These are phyloP conservation scores for Australoheros scitulus DNA, from an alignment of 2,113 vertebrate species.

Conservation along the genomic window DNA sequence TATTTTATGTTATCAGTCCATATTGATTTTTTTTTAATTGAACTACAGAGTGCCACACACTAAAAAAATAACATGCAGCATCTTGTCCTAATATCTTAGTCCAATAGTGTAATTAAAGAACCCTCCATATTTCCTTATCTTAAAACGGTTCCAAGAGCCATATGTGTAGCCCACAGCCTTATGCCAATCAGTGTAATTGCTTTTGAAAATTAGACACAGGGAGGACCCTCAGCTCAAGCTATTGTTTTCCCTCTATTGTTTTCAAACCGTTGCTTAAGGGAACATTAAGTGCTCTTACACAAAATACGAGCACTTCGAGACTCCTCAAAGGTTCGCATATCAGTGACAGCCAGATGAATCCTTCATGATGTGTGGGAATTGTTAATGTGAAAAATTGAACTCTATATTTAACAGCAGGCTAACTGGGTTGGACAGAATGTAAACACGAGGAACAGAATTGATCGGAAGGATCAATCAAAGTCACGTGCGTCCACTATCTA, in stretches of 20 bases:
- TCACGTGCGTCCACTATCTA: slow-evolving; percentile 37
- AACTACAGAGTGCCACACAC: background rate
- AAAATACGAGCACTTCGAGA: slow-evolving; percentile 12
- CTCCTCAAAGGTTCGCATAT: slow-evolving; percentile 18
- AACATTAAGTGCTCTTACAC: slow-evolving; percentile 26
- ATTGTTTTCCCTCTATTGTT: slow-evolving; percentile 71
- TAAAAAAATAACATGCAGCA: background rate
- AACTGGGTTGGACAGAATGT: slow-evolving; percentile 48
- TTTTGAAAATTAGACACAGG: slow-evolving; percentile 39
- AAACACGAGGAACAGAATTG: slow-evolving; percentile 50
- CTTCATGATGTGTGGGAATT: slow-evolving; percentile 44
- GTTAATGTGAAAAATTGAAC: slow-evolving; percentile 57
- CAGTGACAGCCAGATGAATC: slow-evolving; percentile 39
- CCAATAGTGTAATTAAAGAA: background rate
- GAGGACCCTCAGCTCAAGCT: slow-evolving; percentile 35
- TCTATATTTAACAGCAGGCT: slow-evolving; percentile 45
- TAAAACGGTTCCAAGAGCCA: slow-evolving; percentile 7
- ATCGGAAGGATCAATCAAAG: slow-evolving; percentile 15
- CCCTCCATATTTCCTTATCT: background rate
- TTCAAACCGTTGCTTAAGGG: slow-evolving; percentile 34
- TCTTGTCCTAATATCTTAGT: background rate
- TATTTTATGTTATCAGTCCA: background rate
- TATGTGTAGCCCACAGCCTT: background rate
- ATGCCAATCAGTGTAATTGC: slow-evolving; percentile 18
- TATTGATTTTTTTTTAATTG: background rate